phyloP scores from a whole-genome alignment of 2,797 vertebrate genomes.

The Alca torda region DNA sequence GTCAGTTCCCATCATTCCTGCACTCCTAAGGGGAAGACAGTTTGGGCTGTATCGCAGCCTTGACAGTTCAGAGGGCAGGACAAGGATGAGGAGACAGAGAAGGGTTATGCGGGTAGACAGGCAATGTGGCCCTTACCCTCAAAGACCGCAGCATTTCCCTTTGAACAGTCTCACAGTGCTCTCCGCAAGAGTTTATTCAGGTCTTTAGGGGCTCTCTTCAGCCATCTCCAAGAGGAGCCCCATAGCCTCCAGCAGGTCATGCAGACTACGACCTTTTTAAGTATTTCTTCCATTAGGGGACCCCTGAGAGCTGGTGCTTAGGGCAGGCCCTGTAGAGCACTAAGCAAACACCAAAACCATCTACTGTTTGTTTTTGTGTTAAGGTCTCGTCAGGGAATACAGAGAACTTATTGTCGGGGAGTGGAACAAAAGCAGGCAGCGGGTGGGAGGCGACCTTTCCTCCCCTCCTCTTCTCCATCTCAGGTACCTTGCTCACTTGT shows the following conservation, averaged over 20 bases:
- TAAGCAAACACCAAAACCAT: not conserved
- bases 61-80: not conserved
- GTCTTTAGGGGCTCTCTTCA: not conserved
- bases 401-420: not conserved
- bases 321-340: not conserved
- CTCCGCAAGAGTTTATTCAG: not conserved
- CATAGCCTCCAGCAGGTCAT: not conserved
- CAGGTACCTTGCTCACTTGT: not conserved
- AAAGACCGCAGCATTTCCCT: not conserved
- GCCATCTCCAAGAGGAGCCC: not conserved
- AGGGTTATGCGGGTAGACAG: not conserved
- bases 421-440: not conserved
- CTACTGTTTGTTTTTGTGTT: not conserved
- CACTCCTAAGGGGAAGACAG: not conserved
- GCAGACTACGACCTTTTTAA: not conserved
- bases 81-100: not conserved
- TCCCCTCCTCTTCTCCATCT: not conserved
- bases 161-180: not conserved
- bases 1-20: not conserved
- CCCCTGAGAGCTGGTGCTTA: not conserved
- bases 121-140: not conserved
- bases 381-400: not conserved
- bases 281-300: slow-evolving; percentile 1
- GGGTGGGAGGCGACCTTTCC: not conserved
- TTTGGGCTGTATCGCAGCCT: not conserved